Evolutionary conservation across 2,888 invertebrate species (phyloP), one percentile per base, ranked within the genome.

Genomic region (Busseola fusca): DNA sequence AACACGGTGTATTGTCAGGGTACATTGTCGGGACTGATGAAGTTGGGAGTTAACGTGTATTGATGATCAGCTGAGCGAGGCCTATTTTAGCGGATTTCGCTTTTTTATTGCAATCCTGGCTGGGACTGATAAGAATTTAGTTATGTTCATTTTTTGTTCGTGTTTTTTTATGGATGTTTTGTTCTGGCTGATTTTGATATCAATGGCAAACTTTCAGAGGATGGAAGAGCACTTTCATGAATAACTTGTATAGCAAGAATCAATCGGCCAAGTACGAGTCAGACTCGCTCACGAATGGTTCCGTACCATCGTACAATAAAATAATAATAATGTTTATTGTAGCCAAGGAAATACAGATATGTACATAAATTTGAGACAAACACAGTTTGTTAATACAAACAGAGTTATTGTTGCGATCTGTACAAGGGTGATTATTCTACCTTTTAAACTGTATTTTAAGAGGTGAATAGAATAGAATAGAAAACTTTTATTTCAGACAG

Each of bases 1-100:
- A 73, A 70, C 76, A 81, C 57, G 81, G 74, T 78, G 83, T 83
- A 75, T 81, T 83, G 80, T 84, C 69, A 37, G 57, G 42, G 64
- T 52, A 64, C 72, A 63, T 69, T 64, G 81, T 73, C 48, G 57
- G 54, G 37, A n/a, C 73, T 80, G 79, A 81, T 81, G 78, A 78
- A 74, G 69, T 50, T 30, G 56, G 64, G 65, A 69, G 59, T 27
- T 67, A 81, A 69, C 63, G 66, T 37, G 58, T 81, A 77, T 81
- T 81, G 63, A 81, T 80, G 76, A 75, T 64, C 68, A 54, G 50
- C 68, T 42, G 62, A 62, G 50, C 54, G 48, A n/a, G 1, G 27
- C 25, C 34, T 50, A 10, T 34, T 58, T 63, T 54, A 30, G 42
- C 48, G 18, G 40, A 57, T 59, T 69, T 77, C 34, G 27, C 21